Conservation (phyloP, 2,888 invertebrate genomes). For the Melipona beecheii region DNA sequence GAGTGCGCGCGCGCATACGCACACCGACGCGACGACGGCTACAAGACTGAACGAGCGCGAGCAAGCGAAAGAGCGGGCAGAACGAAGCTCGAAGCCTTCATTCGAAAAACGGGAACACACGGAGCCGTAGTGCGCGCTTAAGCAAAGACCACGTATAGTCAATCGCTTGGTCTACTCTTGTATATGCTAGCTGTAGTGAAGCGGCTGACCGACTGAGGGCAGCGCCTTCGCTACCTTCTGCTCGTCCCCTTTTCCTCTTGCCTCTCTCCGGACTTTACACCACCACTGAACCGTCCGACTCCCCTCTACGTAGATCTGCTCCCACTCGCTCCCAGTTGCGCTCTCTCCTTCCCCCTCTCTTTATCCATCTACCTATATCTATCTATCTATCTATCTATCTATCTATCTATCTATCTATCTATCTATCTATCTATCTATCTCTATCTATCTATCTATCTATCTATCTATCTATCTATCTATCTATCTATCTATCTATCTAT, state of each 20-base stretch:
- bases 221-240: conserved; percentile 70
- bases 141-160: conserved; percentile 65
- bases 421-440: not conserved
- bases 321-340: conserved; percentile 22
- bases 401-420: not conserved
- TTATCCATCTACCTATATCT: not conserved
- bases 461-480: not conserved
- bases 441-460: not conserved
- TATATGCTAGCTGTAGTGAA: conserved; percentile 71
- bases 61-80: conserved; percentile 59
- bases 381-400: not conserved
- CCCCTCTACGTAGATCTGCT: conserved; percentile 37
- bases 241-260: conserved; percentile 46
- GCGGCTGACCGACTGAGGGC: conserved; percentile 76
- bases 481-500: not conserved
- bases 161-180: conserved; percentile 51
- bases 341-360: conserved; percentile 9
- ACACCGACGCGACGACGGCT: not conserved
- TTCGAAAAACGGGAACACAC: conserved; percentile 73
- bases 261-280: conserved; percentile 41
- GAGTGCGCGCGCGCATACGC: conserved; percentile 51
- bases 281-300: conserved; percentile 40
- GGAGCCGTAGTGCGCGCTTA: conserved; percentile 60
- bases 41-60: not conserved
- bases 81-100: conserved; percentile 62